phyloP scores from a whole-genome alignment of 2,888 invertebrate species.

The Plagiodera versicolora region DNA sequence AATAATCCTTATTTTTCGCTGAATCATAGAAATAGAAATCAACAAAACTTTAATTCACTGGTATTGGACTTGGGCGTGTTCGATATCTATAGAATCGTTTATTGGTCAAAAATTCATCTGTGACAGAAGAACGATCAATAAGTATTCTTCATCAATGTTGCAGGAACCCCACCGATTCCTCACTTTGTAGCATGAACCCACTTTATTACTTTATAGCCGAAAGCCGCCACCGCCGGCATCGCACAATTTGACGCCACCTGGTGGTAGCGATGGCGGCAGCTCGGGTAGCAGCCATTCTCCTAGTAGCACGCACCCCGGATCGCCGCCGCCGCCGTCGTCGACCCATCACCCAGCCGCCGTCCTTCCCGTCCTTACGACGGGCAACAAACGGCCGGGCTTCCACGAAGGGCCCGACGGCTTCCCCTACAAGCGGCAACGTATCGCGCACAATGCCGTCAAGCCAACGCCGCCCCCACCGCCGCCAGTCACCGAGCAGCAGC shows the following conservation, averaged over 20 bases:
- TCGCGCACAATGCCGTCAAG: slow-evolving; percentile 75
- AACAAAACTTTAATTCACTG: too few relatives aligned
- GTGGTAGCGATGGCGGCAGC: slow-evolving; percentile 79
- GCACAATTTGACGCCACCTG: slow-evolving; percentile 87
- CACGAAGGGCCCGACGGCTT: slow-evolving; percentile 60
- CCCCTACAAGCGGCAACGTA: slow-evolving; percentile 67
- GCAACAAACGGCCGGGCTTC: slow-evolving; percentile 59
- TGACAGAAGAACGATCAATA: too few relatives aligned
- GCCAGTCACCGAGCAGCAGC: slow-evolving; percentile 48
- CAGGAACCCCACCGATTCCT: too few relatives aligned
- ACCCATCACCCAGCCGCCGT: too few relatives aligned
- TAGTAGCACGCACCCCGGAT: slow-evolving; percentile 71
- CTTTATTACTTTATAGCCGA: slow-evolving; percentile 67
- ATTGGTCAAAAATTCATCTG: too few relatives aligned
- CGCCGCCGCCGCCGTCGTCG: slow-evolving; percentile 75
- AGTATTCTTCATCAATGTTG: too few relatives aligned
- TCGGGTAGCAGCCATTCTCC: slow-evolving; percentile 81
- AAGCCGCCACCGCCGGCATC: slow-evolving; percentile 87
- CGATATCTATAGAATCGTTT: too few relatives aligned
- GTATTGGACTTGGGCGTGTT: too few relatives aligned
- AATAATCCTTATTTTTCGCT: too few relatives aligned
- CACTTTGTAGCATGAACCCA: too few relatives aligned
- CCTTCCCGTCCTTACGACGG: slow-evolving; percentile 57
- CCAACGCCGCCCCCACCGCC: slow-evolving; percentile 12
- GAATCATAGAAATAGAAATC: too few relatives aligned